These are phyloP conservation scores for Hippocampus comes DNA, from an alignment of 2,113 vertebrate species.

Conservation along the genomic window DNA sequence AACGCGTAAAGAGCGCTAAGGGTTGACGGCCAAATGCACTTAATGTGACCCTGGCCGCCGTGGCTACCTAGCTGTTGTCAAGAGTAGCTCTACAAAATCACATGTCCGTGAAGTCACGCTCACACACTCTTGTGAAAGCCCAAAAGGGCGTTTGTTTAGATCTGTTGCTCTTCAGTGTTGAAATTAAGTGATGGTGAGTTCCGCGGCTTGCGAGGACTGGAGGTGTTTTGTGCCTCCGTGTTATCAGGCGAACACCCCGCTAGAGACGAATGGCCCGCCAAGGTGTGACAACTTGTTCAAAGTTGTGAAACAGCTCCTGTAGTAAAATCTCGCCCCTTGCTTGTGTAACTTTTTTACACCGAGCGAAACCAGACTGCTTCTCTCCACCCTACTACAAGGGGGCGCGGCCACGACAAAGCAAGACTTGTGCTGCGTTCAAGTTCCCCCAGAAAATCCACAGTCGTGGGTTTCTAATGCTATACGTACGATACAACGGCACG, in stretches of 20 bases:
- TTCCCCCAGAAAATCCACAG: neutral
- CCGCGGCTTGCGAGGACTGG: neutral
- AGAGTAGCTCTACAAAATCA: conserved; percentile 7
- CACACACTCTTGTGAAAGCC: neutral
- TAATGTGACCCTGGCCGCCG: neutral
- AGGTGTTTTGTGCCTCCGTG: neutral
- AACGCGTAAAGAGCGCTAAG: neutral
- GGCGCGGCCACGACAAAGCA: conserved; percentile 40
- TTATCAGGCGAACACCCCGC: neutral
- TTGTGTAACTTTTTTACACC: conserved; percentile 73
- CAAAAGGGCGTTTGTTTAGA: neutral
- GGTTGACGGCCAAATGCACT: neutral
- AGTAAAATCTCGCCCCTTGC: conserved; percentile 34
- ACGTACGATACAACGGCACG: too few species aligned
- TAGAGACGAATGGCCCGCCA: neutral
- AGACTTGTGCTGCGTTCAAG: conserved; percentile 15
- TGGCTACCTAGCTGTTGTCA: neutral
- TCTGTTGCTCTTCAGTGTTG: neutral
- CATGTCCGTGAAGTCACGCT: conserved; percentile 2
- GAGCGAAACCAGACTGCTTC: conserved; percentile 25
- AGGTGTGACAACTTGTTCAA: neutral
- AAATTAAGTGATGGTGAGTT: neutral
- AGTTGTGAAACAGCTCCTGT: conserved; percentile 35
- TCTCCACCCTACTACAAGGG: conserved; percentile 64
- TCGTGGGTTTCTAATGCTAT: too few species aligned